These are phyloP conservation scores for Arnoldichthys spilopterus DNA, from an alignment of 2,797 vertebrate genomes.

Conservation along the genomic window DNA sequence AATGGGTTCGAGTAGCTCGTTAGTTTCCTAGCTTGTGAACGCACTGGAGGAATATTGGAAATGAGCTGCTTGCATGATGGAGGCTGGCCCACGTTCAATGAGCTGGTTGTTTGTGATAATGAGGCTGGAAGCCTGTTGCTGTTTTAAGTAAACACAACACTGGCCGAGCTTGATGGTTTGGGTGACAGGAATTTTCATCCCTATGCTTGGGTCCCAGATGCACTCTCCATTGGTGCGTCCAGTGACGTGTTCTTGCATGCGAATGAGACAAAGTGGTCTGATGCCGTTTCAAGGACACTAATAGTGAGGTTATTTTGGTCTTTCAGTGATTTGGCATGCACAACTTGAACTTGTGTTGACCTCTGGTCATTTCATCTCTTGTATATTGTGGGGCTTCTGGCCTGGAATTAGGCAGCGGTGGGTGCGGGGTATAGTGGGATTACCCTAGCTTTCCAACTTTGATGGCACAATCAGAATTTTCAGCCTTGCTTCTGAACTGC, in stretches of 20 bases:
- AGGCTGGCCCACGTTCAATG: constrained; percentile 7
- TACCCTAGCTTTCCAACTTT: background rate
- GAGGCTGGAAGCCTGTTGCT: background rate
- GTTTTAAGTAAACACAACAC: background rate
- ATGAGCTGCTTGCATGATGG: constrained; percentile 43
- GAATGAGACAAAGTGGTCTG: constrained; percentile 36
- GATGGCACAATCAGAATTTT: no score
- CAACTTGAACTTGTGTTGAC: constrained; percentile 61
- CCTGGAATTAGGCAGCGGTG: constrained; percentile 17
- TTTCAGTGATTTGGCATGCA: constrained; percentile 49
- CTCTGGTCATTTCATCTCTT: constrained; percentile 61
- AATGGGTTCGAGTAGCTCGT: constrained; percentile 59
- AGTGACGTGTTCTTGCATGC: background rate
- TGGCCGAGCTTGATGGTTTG: background rate
- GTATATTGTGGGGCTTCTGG: constrained; percentile 12
- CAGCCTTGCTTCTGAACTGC: background rate
- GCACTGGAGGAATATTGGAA: constrained; percentile 51
- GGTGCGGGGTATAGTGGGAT: background rate
- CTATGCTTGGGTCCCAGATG: constrained; percentile 3
- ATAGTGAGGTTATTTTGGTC: constrained; percentile 68
- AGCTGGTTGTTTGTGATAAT: constrained; percentile 2
- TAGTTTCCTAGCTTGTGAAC: constrained; percentile 56
- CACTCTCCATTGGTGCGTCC: constrained; percentile 14
- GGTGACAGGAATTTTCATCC: background rate
- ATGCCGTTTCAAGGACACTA: constrained; percentile 59